These are phyloP conservation scores for Microchirus variegatus DNA, from an alignment of 2,797 vertebrate genomes.

Conservation along the genomic window DNA sequence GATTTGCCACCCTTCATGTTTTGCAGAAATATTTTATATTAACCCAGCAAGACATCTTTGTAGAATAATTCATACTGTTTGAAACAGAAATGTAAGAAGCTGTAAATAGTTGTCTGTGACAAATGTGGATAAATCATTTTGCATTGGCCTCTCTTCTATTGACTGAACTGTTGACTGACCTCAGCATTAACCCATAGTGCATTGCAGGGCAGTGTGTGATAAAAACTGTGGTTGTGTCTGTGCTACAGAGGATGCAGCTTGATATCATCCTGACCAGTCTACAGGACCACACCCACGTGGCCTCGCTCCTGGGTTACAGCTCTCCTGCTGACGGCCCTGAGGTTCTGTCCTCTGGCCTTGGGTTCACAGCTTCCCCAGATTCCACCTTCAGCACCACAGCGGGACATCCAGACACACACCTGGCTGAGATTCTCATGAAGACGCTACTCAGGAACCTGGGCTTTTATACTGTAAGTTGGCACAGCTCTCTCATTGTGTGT, in stretches of 20 bases:
- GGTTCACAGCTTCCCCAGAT: conserved; percentile 76
- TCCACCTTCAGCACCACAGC: conserved; percentile 43
- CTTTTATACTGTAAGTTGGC: conserved; percentile 82
- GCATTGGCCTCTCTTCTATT: too few species aligned
- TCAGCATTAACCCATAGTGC: too few species aligned
- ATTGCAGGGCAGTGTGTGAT: too few species aligned
- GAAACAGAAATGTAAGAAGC: too few species aligned
- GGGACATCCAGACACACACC: conserved; percentile 78
- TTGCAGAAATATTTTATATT: too few species aligned
- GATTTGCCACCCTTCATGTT: too few species aligned
- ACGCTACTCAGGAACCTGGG: conserved; percentile 86
- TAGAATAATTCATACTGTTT: too few species aligned
- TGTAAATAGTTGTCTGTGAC: too few species aligned
- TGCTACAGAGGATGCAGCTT: conserved; percentile 90
- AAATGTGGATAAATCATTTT: too few species aligned
- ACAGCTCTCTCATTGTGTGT: not conserved
- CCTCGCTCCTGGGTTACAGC: conserved; percentile 85
- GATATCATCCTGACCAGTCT: conserved; percentile 87
- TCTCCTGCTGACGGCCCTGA: conserved; percentile 73
- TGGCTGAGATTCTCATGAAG: conserved; percentile 87
- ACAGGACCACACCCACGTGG: conserved; percentile 87
- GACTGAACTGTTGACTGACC: too few species aligned
- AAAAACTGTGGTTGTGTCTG: not conserved
- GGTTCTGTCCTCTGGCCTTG: conserved; percentile 74
- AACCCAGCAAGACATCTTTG: too few species aligned